Conservation (phyloP, 2,888 invertebrate species). For the Bimastos eiseni region DNA sequence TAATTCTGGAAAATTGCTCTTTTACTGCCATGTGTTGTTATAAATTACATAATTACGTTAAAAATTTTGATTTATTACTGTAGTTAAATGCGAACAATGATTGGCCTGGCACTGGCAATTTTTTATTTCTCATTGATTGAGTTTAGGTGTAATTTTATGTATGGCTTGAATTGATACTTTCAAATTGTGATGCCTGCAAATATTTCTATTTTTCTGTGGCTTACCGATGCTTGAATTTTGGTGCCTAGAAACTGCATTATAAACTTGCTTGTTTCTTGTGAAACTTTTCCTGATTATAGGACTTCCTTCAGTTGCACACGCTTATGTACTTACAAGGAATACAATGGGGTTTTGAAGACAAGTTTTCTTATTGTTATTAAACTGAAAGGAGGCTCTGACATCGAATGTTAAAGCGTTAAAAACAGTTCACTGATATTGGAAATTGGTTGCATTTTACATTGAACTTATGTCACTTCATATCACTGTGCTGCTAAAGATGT, state of each 20-base stretch:
- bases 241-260: slow-evolving; percentile 1
- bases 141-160: not conserved
- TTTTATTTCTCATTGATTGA: not conserved
- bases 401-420: no score
- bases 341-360: not conserved
- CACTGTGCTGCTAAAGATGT: not conserved
- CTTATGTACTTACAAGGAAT: not conserved
- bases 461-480: not conserved
- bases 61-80: not conserved
- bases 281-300: not conserved
- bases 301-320: not conserved
- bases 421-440: not conserved
- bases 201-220: not conserved
- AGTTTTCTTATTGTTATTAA: not conserved
- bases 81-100: not conserved
- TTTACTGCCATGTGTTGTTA: not conserved
- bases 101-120: not conserved
- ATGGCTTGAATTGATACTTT: not conserved
- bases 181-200: not conserved
- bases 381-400: not conserved
- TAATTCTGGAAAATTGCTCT: not conserved
- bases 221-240: slow-evolving; percentile 5
- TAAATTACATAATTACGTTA: no score
- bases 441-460: not conserved
- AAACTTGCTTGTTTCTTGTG: not conserved